A percentile compares a stretch with the other conserved stretches of the same genome.
These are phyloP conservation scores for Ichneumoninae sp. DNA, from an alignment of 2,888 invertebrate genomes.

Conservation along the genomic window DNA sequence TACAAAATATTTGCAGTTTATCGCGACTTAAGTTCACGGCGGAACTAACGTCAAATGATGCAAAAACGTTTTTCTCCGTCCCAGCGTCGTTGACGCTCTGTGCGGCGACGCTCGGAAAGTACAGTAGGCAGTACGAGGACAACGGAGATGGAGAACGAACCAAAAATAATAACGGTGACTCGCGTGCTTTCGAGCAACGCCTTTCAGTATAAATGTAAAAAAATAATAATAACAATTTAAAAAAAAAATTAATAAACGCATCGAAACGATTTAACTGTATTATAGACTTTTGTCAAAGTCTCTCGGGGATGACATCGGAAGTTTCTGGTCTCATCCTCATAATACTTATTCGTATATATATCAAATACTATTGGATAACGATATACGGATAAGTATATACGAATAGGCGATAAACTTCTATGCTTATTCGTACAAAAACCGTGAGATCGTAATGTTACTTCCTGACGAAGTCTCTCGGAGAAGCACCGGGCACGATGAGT, in stretches of 20 bases:
- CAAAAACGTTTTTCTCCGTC: slow-evolving; percentile 26
- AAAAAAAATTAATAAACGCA: background rate
- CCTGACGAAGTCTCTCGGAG: slow-evolving; percentile 4
- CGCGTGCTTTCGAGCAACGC: background rate
- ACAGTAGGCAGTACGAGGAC: background rate
- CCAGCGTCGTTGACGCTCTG: slow-evolving; percentile 8
- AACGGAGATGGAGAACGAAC: slow-evolving; percentile 44
- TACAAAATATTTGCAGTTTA: slow-evolving; percentile 80
- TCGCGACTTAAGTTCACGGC: slow-evolving; percentile 22
- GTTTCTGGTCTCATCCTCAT: slow-evolving; percentile 10
- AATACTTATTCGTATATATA: slow-evolving; percentile 25
- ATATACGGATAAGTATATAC: slow-evolving; percentile 35
- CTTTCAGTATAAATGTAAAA: slow-evolving; percentile 41
- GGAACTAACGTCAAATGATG: slow-evolving; percentile 22
- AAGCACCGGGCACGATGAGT: slow-evolving; percentile 16
- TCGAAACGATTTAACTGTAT: background rate
- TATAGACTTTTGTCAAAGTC: background rate
- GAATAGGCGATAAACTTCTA: slow-evolving; percentile 24
- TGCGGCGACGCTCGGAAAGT: slow-evolving; percentile 2
- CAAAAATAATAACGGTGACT: slow-evolving; percentile 7
- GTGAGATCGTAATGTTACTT: slow-evolving; percentile 56
- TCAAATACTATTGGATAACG: slow-evolving; percentile 9
- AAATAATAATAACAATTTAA: background rate
- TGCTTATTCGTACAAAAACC: slow-evolving; percentile 34
- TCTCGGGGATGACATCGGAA: background rate